phyloP scores from a whole-genome alignment of 2,888 invertebrate genomes.

The Sepioteuthis lessoniana region DNA sequence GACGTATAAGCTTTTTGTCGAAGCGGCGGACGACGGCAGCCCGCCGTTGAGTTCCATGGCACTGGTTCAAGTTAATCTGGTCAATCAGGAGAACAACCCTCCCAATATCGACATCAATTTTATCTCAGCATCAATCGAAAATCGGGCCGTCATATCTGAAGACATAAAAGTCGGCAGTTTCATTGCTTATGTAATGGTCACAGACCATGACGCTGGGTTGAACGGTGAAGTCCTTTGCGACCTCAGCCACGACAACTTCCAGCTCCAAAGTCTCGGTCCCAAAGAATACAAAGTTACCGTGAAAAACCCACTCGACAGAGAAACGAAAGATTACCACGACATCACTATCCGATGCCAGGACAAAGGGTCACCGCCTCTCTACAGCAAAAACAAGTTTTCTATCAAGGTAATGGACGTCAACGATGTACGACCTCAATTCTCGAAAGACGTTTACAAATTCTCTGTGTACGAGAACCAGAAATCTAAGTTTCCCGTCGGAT shows the following conservation, averaged over 20 bases:
- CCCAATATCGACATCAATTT: background rate
- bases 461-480: background rate
- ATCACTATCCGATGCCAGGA: background rate
- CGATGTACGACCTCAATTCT: slow-evolving; percentile 5
- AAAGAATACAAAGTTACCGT: background rate
- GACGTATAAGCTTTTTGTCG: background rate
- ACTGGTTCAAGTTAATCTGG: background rate
- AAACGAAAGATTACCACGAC: background rate
- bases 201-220: background rate
- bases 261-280: background rate
- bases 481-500: background rate
- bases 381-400: background rate
- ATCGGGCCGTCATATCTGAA: background rate
- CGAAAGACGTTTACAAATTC: background rate
- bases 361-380: background rate
- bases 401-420: slow-evolving; percentile 20
- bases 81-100: background rate
- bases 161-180: background rate
- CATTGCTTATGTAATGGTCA: background rate
- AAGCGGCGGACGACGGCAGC: background rate
- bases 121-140: background rate
- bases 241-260: background rate
- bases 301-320: background rate
- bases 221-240: background rate
- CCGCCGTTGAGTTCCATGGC: background rate